Base-by-base conservation (phyloP, 2,888 invertebrate species). In the Athalia rosae region DNA sequence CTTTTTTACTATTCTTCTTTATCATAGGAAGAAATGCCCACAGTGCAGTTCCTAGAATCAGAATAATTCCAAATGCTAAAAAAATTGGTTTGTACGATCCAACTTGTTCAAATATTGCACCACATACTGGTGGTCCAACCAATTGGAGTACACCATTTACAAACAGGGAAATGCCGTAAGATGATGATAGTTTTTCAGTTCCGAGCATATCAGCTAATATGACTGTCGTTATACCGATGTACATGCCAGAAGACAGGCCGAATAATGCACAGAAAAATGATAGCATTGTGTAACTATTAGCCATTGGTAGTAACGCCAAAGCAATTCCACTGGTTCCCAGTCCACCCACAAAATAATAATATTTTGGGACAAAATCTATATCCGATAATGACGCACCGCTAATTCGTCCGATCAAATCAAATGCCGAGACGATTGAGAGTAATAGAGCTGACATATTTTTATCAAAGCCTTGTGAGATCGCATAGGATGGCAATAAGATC, bases 141-240 rank as follows among this genome's bases (percentile, higher is more conserved):
- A 97, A 88, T 88, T 97, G 96, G 6, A 96, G 87, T 59, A 97
- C 92, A 1, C 97, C 97, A 83, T 96, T 96, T n/a, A 96, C 93
- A 84, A 97, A 96, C 48, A 97, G 89, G 80, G 96, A 95, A 28
- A 97, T 95, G 0, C 96, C 96, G 82, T 96, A 97, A 0, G 96
- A 95, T 0, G 96, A 95, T 88, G 96, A 95, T 0, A 97, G 89
- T 13, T 95, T 91, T 82, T 97, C 96, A 0, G 95, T 94, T 0
- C 97, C 97, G 4, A 97, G 87, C 94, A 96, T 94, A 85, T 97
- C 96, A 0, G 96, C 95, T 93, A 97, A 94, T 4, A 96, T 95
- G 64, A 97, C 94, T 1, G 96, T 96, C 0, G 96, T 96, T n/a
- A 96, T 94, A 1, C 97, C 97, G 0, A 96, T 95, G 87, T 96